Evolutionary conservation across 2,888 invertebrate species (phyloP).

Genomic region (Yponomeuta malinellus): DNA sequence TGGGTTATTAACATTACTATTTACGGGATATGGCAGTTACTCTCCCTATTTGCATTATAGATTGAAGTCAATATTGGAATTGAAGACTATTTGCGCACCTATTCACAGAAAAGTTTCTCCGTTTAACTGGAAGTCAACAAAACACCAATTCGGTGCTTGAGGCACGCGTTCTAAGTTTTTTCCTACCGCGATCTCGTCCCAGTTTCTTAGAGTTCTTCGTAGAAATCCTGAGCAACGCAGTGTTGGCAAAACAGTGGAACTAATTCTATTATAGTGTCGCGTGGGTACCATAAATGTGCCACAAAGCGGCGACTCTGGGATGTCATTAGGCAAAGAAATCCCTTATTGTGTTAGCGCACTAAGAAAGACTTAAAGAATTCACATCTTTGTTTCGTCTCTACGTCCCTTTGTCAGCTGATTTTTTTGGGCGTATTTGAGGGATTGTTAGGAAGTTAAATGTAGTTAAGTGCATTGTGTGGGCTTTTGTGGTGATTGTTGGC

Average conservation of each 20-base stretch:
- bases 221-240: conserved; percentile 45
- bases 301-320: conserved; percentile 59
- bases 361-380: conserved; percentile 49
- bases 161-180: conserved; percentile 63
- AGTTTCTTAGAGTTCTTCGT: conserved; percentile 55
- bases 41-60: too few relatives aligned
- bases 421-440: conserved; percentile 51
- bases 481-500: conserved; percentile 35
- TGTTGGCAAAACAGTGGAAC: conserved; percentile 72
- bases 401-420: conserved; percentile 57
- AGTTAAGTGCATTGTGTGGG: conserved; percentile 56
- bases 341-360: conserved; percentile 49
- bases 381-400: conserved; percentile 40
- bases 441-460: conserved; percentile 74
- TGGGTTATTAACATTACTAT: too few relatives aligned
- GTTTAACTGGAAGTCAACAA: conserved; percentile 12
- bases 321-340: conserved; percentile 60
- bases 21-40: too few relatives aligned
- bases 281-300: conserved; percentile 69
- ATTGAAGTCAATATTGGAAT: too few relatives aligned
- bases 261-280: conserved; percentile 70
- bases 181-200: conserved; percentile 36
- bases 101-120: conserved; percentile 12
- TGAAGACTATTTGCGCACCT: background rate
- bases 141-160: conserved; percentile 8